Evolutionary conservation across 2,888 invertebrate species (phyloP), one percentile per base, ranked within the genome.

Genomic region (Leuctra nigra): DNA sequence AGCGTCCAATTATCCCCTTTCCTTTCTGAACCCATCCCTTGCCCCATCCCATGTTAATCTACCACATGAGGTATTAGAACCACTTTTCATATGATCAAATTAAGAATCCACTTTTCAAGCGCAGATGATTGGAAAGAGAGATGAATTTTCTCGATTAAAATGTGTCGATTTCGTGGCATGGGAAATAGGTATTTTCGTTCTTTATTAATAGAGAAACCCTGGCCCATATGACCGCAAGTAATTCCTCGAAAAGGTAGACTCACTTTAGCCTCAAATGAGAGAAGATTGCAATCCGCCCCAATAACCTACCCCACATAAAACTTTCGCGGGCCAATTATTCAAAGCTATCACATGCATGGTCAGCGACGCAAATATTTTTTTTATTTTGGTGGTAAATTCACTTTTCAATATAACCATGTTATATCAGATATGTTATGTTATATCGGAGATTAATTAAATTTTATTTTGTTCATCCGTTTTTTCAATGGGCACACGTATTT

Each of bases 131-230:
- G 50, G 48, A 22, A n/a, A n/a, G n/a, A 50, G 47, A 50, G 50
- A 33, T 35, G 50, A 50, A 50, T 50, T 50, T 53, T 44, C 44
- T 53, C 54, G 44, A 53, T 53, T 54, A 54, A 44, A 54, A 54
- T 46, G 33, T 20, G 55, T 54, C 35, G 38, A 53, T 53, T 44
- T 39, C 25, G 41, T 24, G 14, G 44, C 24, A 22, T 11, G 29
- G 29, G 7, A 29, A 7, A 29, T 29, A 29, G 29, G 11, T 29
- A 7, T 29, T 29, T n/a, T n/a, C n/a, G n/a, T n/a, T n/a, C n/a
- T n/a, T n/a, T n/a, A n/a, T 6, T 29, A 38, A 38, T 29, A 44
- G 44, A 20, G 44, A 2, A n/a, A n/a, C n/a, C n/a, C n/a, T n/a
- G n/a, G n/a, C n/a, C n/a, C n/a, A n/a, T n/a, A n/a, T n/a, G 44